Base-by-base conservation (phyloP, 2,113 vertebrate species). In the Strix aluco region DNA sequence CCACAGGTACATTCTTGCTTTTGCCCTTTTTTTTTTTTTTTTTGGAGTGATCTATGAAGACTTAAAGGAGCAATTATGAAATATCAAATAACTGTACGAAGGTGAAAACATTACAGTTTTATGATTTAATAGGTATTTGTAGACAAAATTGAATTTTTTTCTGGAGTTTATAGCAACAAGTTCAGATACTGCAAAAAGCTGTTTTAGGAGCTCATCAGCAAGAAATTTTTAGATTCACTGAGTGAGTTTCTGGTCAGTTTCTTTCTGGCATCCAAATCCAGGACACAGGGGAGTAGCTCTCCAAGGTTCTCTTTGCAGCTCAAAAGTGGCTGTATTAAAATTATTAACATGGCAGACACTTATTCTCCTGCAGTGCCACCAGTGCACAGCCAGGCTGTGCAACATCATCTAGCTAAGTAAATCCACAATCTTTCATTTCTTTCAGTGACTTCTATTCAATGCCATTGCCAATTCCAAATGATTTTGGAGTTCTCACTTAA, bases 271-370 rank as follows among this genome's bases (percentile, higher is more conserved):
- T 69, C 38, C 27, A 55, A 40, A 77, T 38, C 25, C 38, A 77
- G 77, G 62, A 10, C 3, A 27, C 0, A 1, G 27, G 32, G 9
- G 19, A 79, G 11, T 16, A 83, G 22, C 15, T 93, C 29, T 91
- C 54, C 46, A 85, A 66, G 27, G 11, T 84, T 72, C 8, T 55
- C 38, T 73, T 73, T 42, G 36, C 54, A 94, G 25, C 11, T 71
- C 26, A 59, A 52, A 87, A 93, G 13, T 0, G 0, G 2, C 34
- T 55, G 1, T 38, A 61, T 72, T 67, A 55, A 85, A 96, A 79
- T 38, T 52, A n/a, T 29, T 26, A 38, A 19, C 1, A 1, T 40
- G 70, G 62, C 0, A 0, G 12, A 66, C 15, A 25, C 30, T 83
- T 34, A 18, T 54, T 65, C 70, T 34, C 54, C 38, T 61, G 17